Conservation (phyloP, 1,140 invertebrate species). For the Delia radicum region DNA sequence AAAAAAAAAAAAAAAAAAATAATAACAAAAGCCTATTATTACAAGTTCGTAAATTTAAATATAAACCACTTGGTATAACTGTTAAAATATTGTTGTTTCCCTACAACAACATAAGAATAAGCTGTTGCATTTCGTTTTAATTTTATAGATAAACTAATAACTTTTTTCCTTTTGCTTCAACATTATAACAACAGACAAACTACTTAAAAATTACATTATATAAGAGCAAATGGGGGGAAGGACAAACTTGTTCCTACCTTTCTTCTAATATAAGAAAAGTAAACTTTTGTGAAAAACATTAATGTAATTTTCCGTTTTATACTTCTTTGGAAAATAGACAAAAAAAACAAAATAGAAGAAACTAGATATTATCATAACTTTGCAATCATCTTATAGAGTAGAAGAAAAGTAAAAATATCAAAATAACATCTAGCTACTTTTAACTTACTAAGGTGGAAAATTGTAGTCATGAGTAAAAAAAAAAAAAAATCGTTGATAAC, state of each 20-base stretch:
- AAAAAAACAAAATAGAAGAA: background rate
- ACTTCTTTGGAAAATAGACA: background rate
- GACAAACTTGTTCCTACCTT: background rate
- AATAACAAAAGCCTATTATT: background rate
- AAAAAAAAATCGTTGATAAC: background rate
- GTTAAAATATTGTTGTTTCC: background rate
- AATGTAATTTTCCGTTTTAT: background rate
- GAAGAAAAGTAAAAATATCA: background rate
- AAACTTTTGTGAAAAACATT: too few relatives aligned
- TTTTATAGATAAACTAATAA: background rate
- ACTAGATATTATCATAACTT: background rate
- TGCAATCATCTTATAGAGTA: background rate
- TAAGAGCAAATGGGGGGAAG: background rate
- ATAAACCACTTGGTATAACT: too few relatives aligned
- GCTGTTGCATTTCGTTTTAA: constrained; percentile 4
- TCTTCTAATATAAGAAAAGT: background rate
- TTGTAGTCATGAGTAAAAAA: background rate
- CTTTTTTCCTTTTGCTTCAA: background rate
- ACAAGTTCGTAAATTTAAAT: too few relatives aligned
- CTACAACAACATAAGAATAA: background rate
- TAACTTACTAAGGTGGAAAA: constrained; percentile 1
- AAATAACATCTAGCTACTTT: background rate
- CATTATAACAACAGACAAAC: constrained; percentile 1
- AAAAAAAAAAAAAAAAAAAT: background rate
- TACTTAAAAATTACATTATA: background rate